These are phyloP conservation scores for Bellardia pandia DNA, from an alignment of 2,888 invertebrate genomes.

Conservation along the genomic window DNA sequence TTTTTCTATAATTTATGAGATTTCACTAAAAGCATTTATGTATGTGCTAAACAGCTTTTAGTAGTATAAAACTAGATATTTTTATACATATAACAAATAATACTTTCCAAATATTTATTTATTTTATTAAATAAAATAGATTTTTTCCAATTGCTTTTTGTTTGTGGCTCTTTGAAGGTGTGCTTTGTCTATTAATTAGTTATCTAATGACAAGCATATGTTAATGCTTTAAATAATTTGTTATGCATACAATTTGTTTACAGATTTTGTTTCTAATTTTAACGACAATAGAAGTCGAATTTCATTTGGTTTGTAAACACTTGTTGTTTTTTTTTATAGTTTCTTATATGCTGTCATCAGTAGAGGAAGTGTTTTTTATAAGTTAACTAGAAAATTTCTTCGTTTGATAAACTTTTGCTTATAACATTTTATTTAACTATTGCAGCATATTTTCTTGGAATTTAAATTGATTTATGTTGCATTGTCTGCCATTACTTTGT, in stretches of 20 bases:
- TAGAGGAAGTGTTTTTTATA: constrained; percentile 12
- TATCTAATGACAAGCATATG: background rate
- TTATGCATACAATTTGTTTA: background rate
- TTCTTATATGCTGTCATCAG: background rate
- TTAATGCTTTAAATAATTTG: background rate
- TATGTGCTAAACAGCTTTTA: background rate
- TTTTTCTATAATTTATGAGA: constrained; percentile 11
- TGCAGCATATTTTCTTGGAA: constrained; percentile 20
- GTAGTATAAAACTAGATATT: no score
- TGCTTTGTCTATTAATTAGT: background rate
- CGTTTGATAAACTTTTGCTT: background rate
- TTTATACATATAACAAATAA: no score
- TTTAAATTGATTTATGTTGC: constrained; percentile 62
- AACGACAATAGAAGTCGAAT: background rate
- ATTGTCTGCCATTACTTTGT: constrained; percentile 8
- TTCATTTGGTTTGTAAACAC: no score
- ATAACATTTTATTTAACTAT: constrained; percentile 6
- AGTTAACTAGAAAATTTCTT: background rate
- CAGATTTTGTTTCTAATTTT: background rate
- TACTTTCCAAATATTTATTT: background rate
- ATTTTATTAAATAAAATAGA: background rate
- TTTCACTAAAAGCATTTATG: background rate
- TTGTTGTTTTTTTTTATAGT: no score
- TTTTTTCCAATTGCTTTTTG: background rate
- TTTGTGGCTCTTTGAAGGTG: background rate